Evolutionary conservation across 2,113 vertebrate species (phyloP).

Genomic region (Hippocampus guttulatus): DNA sequence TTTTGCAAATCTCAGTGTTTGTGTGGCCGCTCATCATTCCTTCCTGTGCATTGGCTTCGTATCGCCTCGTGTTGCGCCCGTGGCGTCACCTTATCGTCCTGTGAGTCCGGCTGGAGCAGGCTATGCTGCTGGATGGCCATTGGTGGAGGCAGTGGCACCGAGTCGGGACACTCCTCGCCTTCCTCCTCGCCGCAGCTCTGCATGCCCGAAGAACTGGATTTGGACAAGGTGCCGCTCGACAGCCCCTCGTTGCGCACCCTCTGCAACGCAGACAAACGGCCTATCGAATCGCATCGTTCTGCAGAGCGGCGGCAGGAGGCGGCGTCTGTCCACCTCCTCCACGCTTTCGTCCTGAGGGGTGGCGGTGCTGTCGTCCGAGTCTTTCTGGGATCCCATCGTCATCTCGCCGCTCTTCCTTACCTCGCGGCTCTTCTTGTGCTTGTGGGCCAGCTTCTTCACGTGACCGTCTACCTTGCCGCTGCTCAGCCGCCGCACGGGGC

Average conservation of each 20-base stretch:
- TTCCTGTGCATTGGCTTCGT: no score
- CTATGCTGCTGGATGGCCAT: conserved; percentile 99
- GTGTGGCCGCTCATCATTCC: background rate
- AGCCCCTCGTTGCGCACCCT: conserved; percentile 92
- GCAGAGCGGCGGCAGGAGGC: no score
- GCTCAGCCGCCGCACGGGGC: conserved; percentile 92
- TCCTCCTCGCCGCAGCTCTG: conserved; percentile 99
- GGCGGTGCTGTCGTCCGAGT: conserved; percentile 92
- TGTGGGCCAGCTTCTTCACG: conserved; percentile 93
- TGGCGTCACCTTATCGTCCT: conserved; percentile 91
- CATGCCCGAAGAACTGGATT: conserved; percentile 98
- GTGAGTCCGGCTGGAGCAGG: conserved; percentile 91
- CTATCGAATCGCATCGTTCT: background rate
- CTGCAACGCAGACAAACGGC: conserved; percentile 61
- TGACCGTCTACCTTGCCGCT: conserved; percentile 96
- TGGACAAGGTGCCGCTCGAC: conserved; percentile 94
- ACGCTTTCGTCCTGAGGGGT: conserved; percentile 95
- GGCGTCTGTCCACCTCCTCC: conserved; percentile 79
- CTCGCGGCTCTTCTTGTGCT: conserved; percentile 94
- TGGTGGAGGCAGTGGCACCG: conserved; percentile 90
- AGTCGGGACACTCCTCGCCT: conserved; percentile 90
- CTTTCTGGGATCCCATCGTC: conserved; percentile 84
- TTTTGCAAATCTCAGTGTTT: background rate
- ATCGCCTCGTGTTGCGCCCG: background rate
- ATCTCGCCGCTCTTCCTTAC: conserved; percentile 88